phyloP scores from a whole-genome alignment of 1,140 invertebrate genomes.

The Lasaia peninsularis region DNA sequence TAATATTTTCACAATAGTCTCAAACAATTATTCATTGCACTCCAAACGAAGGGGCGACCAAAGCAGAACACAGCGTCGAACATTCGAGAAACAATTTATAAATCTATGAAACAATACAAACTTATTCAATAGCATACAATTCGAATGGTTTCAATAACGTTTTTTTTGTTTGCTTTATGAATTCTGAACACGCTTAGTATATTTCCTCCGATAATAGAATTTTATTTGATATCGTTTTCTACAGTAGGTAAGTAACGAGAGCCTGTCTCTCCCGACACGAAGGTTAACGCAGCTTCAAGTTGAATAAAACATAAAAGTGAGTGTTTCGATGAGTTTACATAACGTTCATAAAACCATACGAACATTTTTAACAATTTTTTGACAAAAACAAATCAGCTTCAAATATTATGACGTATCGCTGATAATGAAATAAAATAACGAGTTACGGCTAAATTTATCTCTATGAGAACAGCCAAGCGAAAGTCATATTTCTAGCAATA shows the following conservation, averaged over 20 bases:
- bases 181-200: too few species aligned
- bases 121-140: background rate
- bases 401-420: conserved; percentile 19
- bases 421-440: background rate
- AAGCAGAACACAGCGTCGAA: conserved; percentile 30
- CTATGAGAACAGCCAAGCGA: conserved; percentile 7
- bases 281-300: too few species aligned
- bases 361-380: conserved; percentile 4
- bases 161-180: too few species aligned
- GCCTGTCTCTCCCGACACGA: too few species aligned
- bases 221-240: too few species aligned
- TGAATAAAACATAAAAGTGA: background rate
- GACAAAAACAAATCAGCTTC: conserved; percentile 14
- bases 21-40: conserved; percentile 47
- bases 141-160: background rate
- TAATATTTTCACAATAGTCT: conserved; percentile 71
- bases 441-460: background rate
- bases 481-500: conserved; percentile 20
- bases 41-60: conserved; percentile 44
- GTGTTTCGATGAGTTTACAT: too few species aligned
- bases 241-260: too few species aligned
- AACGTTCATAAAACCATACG: background rate
- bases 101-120: conserved; percentile 10
- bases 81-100: conserved; percentile 23
- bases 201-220: too few species aligned